Evolutionary conservation across 2,797 vertebrate genomes (phyloP), one percentile per base, ranked within the genome.

Genomic region (Propithecus perrieri): DNA sequence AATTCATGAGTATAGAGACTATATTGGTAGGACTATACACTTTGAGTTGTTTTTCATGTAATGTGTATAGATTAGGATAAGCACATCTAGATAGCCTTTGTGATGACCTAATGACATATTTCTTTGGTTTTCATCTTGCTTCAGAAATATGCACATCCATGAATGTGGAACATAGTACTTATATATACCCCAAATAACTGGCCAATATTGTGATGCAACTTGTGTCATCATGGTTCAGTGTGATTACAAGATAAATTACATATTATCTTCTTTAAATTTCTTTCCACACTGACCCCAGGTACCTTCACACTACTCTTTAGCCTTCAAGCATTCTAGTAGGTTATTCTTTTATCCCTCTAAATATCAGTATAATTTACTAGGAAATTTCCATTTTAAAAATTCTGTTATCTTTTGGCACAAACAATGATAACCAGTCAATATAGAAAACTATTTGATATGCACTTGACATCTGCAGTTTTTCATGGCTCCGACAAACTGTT

Each of bases 381-480:
- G 18, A 75, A 75, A 71, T 72, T 55, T 87, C 18, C 3, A 59
- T 87, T 87, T 43, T 28, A 43, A 18, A 63, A n/a, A 48, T 53
- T 78, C 5, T 14, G 0, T 59, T 55, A 35, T 86, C 63, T 95
- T 96, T 92, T 30, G 61, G 86, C 55, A 43, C 10, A 43, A 50
- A 79, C 10, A 59, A 65, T 63, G 43, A 59, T 85, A 90, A 61
- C 89, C 91, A 67, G 38, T 94, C 94, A 74, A 50, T 93, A 57
- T 55, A 55, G 61, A 83, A 83, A 75, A 18, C 61, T 94, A 43
- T 85, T 96, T 96, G 96, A 93, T 69, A 96, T 91, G 91, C 93
- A 67, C 74, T 95, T 96, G 97, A 95, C 96, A 96, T 96, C 95
- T 75, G 63, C n/a, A 17, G 53, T n/a, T 93, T 94, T 95, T 94